phyloP scores from a whole-genome alignment of 1,140 invertebrate genomes.

The Camponotus pennsylvanicus region DNA sequence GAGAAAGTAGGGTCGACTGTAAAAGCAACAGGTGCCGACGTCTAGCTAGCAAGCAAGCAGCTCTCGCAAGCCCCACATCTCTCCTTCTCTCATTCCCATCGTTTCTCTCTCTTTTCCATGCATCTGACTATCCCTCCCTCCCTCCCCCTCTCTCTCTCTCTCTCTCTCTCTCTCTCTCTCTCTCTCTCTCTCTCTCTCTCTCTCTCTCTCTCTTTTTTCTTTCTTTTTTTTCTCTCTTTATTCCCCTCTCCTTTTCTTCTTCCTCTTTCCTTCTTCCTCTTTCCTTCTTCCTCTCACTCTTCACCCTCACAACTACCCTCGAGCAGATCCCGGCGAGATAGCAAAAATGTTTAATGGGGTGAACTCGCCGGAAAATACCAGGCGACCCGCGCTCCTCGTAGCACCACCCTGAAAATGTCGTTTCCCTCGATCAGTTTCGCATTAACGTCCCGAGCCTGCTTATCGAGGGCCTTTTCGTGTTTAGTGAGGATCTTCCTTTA shows the following conservation, averaged over 20 bases:
- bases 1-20: conserved; percentile 76
- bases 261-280: not conserved
- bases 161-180: conserved; percentile 35
- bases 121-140: conserved; percentile 37
- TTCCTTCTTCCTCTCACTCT: conserved; percentile 40
- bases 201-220: conserved; percentile 52
- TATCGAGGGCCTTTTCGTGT: conserved; percentile 70
- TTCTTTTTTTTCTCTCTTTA: conserved; percentile 48
- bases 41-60: conserved; percentile 81
- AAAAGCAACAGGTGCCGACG: conserved; percentile 85
- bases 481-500: conserved; percentile 50
- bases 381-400: conserved; percentile 75
- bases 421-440: conserved; percentile 81
- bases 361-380: conserved; percentile 85
- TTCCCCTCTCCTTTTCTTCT: conserved; percentile 57
- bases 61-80: conserved; percentile 62
- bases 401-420: conserved; percentile 76
- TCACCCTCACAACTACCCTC: conserved; percentile 75
- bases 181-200: conserved; percentile 31
- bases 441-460: conserved; percentile 78
- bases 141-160: conserved; percentile 59
- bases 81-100: conserved; percentile 48
- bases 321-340: conserved; percentile 84
- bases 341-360: conserved; percentile 86
- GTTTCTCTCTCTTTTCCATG: conserved; percentile 51